Conservation (phyloP, 35 echinoderm and acorn worm genomes). For the Ophioderma brevispina region DNA sequence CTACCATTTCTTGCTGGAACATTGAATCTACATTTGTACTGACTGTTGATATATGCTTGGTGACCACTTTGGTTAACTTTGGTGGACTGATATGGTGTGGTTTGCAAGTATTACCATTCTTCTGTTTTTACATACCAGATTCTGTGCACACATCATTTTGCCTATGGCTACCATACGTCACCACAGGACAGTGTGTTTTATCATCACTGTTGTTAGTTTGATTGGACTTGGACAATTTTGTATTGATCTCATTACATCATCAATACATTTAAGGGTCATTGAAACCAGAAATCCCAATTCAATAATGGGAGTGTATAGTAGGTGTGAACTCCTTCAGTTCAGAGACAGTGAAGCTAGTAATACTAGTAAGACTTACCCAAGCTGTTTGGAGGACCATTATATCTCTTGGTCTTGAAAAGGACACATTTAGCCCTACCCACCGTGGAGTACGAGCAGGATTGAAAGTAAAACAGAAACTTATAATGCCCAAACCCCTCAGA, state of each 20-base stretch:
- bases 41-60: background rate
- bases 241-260: background rate
- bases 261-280: background rate
- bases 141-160: background rate
- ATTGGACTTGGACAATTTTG: background rate
- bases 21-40: background rate
- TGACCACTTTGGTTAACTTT: background rate
- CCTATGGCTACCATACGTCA: background rate
- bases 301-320: background rate
- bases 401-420: background rate
- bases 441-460: no score
- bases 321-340: background rate
- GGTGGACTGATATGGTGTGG: background rate
- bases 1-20: background rate
- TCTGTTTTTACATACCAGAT: background rate
- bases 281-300: background rate
- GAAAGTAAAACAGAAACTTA: background rate
- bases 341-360: background rate
- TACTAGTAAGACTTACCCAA: background rate
- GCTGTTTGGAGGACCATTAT: background rate
- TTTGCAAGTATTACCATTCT: background rate
- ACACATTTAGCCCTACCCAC: background rate
- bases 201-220: background rate
- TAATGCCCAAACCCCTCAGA: background rate
- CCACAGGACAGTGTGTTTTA: background rate